Percentiles rank a stretch among this genome's conserved stretches.
Evolutionary conservation across 1,140 invertebrate genomes (phyloP).

Genomic region (Euborellia annulipes): DNA sequence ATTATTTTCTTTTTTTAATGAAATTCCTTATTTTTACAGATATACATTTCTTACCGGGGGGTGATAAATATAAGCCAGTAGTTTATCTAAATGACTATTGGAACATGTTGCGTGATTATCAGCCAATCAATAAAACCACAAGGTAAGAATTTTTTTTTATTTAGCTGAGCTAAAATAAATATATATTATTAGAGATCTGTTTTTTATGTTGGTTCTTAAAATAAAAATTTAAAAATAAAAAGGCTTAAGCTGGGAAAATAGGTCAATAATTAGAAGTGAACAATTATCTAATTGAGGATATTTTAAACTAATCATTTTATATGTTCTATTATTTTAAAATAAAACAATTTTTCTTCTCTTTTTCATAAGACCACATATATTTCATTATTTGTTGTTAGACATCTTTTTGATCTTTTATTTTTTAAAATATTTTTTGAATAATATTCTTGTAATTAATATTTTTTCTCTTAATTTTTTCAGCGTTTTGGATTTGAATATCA

Average conservation of each 20-base stretch:
- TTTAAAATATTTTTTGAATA: not conserved
- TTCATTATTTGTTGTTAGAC: too few relatives aligned
- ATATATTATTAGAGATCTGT: too few relatives aligned
- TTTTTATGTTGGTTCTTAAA: not conserved
- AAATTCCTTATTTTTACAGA: conserved; percentile 32
- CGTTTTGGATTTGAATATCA: conserved; percentile 50
- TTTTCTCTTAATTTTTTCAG: conserved; percentile 19
- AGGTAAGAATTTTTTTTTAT: conserved; percentile 32
- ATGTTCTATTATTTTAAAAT: too few relatives aligned
- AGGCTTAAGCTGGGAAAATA: too few relatives aligned
- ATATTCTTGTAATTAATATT: not conserved
- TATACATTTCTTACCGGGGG: conserved; percentile 72
- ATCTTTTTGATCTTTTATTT: too few relatives aligned
- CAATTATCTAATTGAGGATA: too few relatives aligned
- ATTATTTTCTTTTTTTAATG: too few relatives aligned
- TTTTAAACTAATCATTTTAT: too few relatives aligned
- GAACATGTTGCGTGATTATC: conserved; percentile 94
- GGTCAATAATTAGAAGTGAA: too few relatives aligned
- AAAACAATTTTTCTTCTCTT: too few relatives aligned
- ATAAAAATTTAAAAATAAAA: not conserved
- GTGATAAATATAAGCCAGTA: conserved; percentile 80
- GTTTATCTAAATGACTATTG: conserved; percentile 97
- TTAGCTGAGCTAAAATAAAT: conserved; percentile 1
- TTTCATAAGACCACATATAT: too few relatives aligned
- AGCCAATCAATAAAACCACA: conserved; percentile 77